phyloP scores from a whole-genome alignment of 1,140 invertebrate species.

The Adoxophyes honmai region DNA sequence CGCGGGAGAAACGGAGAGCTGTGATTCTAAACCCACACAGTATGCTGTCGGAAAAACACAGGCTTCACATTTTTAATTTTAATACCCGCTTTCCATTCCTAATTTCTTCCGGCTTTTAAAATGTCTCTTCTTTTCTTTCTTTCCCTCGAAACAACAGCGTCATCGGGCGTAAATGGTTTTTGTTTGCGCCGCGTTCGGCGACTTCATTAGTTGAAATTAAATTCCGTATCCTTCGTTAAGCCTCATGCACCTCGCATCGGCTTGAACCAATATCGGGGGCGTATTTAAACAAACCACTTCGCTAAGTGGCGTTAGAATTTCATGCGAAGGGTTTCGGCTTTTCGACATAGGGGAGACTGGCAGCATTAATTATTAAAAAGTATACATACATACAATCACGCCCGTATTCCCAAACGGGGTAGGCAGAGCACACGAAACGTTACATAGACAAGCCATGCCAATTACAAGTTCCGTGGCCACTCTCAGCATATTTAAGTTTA shows the following conservation, averaged over 20 bases:
- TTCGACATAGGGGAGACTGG: too few relatives aligned
- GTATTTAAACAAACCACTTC: conserved; percentile 4
- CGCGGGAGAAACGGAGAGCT: too few relatives aligned
- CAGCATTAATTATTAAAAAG: too few relatives aligned
- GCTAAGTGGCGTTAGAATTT: conserved; percentile 9
- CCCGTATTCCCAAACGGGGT: too few relatives aligned
- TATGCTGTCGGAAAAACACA: too few relatives aligned
- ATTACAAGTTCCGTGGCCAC: too few relatives aligned
- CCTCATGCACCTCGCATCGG: background rate
- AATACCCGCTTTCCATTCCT: conserved; percentile 31
- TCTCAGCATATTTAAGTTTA: too few relatives aligned
- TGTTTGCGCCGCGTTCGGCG: conserved; percentile 23
- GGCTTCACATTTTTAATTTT: background rate
- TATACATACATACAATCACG: too few relatives aligned
- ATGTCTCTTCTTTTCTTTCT: conserved; percentile 68
- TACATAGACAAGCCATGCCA: too few relatives aligned
- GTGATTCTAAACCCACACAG: too few relatives aligned
- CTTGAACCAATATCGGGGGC: background rate
- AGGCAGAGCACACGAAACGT: too few relatives aligned
- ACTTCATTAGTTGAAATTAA: conserved; percentile 43
- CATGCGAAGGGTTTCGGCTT: conserved; percentile 6
- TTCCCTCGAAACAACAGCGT: conserved; percentile 38
- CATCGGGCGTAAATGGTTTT: conserved; percentile 30
- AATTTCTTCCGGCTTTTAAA: conserved; percentile 69
- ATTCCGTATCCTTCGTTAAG: conserved; percentile 24